These are phyloP conservation scores for Trichogramma dendrolimi DNA, from an alignment of 2,888 invertebrate species.

Conservation along the genomic window DNA sequence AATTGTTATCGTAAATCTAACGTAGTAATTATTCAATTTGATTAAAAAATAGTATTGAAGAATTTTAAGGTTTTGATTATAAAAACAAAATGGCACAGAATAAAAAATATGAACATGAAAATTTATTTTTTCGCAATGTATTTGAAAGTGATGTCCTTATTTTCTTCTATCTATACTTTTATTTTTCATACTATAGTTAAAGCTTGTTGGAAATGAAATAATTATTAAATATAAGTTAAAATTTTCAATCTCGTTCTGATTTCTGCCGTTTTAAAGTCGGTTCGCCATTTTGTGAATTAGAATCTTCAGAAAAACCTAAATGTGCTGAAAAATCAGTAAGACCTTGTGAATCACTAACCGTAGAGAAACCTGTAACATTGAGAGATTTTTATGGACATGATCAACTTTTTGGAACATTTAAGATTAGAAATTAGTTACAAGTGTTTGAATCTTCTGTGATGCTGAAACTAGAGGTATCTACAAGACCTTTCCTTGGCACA, in stretches of 20 bases:
- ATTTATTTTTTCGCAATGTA: too few relatives aligned
- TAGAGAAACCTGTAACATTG: slow-evolving; percentile 71
- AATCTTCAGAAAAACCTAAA: slow-evolving; percentile 85
- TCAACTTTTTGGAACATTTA: slow-evolving; percentile 4
- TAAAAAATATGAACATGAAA: too few relatives aligned
- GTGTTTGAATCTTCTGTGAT: slow-evolving; percentile 88
- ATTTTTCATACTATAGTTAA: too few relatives aligned
- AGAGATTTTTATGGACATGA: slow-evolving; percentile 6
- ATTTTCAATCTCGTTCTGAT: slow-evolving; percentile 55
- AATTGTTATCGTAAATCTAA: too few relatives aligned
- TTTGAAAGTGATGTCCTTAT: too few relatives aligned
- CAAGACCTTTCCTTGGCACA: slow-evolving; percentile 62
- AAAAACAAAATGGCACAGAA: too few relatives aligned
- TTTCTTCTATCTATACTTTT: too few relatives aligned
- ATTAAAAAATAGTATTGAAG: too few relatives aligned
- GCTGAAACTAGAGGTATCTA: slow-evolving; percentile 78
- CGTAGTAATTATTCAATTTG: too few relatives aligned
- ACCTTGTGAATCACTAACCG: slow-evolving; percentile 86
- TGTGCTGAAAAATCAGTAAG: slow-evolving; percentile 81
- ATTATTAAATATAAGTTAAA: too few relatives aligned
- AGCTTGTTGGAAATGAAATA: too few relatives aligned
- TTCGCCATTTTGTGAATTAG: slow-evolving; percentile 84
- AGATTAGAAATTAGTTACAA: slow-evolving; percentile 56
- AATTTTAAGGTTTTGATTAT: too few relatives aligned
- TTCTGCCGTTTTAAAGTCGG: slow-evolving; percentile 74